Conservation (phyloP, 1,140 invertebrate genomes). For the Lysiphlebus fabarum region DNA sequence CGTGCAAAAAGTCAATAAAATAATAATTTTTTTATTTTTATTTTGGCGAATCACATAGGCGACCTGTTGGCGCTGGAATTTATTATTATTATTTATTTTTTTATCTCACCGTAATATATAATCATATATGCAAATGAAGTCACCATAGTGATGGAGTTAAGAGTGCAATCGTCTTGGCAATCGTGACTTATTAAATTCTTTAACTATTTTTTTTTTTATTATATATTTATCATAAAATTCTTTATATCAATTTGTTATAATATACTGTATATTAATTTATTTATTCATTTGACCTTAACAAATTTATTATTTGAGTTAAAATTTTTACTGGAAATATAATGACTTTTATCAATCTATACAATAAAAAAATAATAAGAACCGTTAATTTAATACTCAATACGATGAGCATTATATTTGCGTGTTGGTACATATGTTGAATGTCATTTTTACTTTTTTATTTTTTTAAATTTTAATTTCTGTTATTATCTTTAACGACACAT, state of each 20-base stretch:
- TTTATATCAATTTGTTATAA: constrained; percentile 38
- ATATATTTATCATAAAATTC: constrained; percentile 45
- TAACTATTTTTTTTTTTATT: constrained; percentile 49
- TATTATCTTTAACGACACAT: no score
- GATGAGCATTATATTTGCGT: no score
- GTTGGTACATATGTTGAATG: no score
- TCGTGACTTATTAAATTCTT: constrained; percentile 56
- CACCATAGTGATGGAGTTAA: constrained; percentile 40
- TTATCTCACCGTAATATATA: constrained; percentile 39
- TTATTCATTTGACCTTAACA: constrained; percentile 43
- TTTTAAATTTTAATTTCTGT: no score
- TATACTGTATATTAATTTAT: constrained; percentile 18
- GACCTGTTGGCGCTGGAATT: constrained; percentile 26
- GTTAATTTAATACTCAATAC: no score
- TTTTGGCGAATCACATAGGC: constrained; percentile 3
- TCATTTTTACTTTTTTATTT: no score
- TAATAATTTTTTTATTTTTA: constrained; percentile 3
- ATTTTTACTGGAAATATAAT: no score
- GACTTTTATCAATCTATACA: no score
- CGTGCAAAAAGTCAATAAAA: background rate
- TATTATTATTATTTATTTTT: constrained; percentile 9
- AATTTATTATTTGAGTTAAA: no score
- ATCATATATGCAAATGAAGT: constrained; percentile 55
- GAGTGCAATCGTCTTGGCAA: constrained; percentile 46
- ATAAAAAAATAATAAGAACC: no score